Percentiles rank a stretch among this genome's conserved stretches.
These are phyloP conservation scores for Microctonus aethiopoides DNA, from an alignment of 2,888 invertebrate genomes.

Conservation along the genomic window DNA sequence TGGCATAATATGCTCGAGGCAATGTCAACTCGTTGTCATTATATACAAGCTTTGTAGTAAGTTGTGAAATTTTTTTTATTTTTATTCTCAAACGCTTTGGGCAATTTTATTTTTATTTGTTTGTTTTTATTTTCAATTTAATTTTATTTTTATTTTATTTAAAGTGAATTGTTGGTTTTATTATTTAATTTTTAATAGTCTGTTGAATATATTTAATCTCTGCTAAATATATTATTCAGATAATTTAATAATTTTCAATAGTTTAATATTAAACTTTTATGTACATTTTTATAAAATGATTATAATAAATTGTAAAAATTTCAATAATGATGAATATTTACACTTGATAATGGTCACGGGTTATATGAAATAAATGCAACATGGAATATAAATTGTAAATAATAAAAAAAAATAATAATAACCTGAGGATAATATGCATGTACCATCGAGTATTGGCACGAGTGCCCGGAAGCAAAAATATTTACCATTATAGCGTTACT, in stretches of 20 bases:
- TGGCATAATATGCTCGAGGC: conserved; percentile 46
- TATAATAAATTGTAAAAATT: background rate
- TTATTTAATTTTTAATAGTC: no score
- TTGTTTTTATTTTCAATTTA: background rate
- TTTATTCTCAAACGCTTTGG: background rate
- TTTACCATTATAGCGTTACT: background rate
- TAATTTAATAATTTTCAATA: background rate
- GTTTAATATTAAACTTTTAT: background rate
- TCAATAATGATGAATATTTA: no score
- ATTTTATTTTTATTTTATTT: no score
- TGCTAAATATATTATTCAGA: background rate
- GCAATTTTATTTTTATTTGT: background rate
- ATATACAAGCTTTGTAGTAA: background rate
- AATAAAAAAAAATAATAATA: no score
- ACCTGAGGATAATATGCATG: background rate
- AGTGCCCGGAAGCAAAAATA: background rate
- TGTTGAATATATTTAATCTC: no score
- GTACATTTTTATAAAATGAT: background rate
- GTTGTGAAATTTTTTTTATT: background rate
- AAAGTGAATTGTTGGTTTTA: no score
- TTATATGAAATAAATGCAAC: background rate
- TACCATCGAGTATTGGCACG: background rate
- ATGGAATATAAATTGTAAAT: background rate
- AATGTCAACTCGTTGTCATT: background rate
- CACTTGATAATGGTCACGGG: no score